These are phyloP conservation scores for Oryzias woworae DNA, from an alignment of 2,113 vertebrate genomes.

Conservation along the genomic window DNA sequence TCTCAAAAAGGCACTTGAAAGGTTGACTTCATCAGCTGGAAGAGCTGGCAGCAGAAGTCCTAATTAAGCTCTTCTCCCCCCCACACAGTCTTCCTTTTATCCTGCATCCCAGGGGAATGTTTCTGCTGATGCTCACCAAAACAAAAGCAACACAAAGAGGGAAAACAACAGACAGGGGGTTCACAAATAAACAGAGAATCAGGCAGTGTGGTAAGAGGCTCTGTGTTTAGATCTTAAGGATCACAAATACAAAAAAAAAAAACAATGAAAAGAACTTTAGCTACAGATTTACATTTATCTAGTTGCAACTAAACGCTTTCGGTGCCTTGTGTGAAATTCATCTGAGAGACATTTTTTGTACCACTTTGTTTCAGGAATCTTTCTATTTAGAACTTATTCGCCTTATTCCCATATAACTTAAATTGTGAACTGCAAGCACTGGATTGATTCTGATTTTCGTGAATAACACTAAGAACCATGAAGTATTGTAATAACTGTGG, in stretches of 20 bases:
- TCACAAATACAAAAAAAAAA: slow-evolving; percentile 8
- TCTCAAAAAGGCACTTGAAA: slow-evolving; percentile 42
- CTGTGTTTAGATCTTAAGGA: slow-evolving; percentile 15
- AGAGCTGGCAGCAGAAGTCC: slow-evolving; percentile 41
- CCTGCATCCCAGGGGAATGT: slow-evolving; percentile 33
- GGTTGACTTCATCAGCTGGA: slow-evolving; percentile 38
- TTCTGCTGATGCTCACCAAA: slow-evolving; percentile 52
- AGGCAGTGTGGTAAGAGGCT: slow-evolving; percentile 15
- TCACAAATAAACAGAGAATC: slow-evolving; percentile 29
- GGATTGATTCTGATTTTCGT: too few relatives aligned
- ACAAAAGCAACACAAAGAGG: slow-evolving; percentile 36
- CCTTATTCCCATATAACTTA: too few relatives aligned
- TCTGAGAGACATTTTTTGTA: too few relatives aligned
- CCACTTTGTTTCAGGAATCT: too few relatives aligned
- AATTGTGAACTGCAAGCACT: too few relatives aligned
- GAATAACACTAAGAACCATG: too few relatives aligned
- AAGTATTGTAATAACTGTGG: too few relatives aligned
- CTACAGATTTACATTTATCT: too few relatives aligned
- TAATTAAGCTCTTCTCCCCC: slow-evolving; percentile 54
- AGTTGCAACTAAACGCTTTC: too few relatives aligned
- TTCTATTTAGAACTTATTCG: too few relatives aligned
- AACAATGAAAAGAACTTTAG: neutral
- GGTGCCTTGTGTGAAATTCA: too few relatives aligned
- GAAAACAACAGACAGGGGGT: slow-evolving; percentile 44
- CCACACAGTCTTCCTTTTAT: slow-evolving; percentile 28